Conservation (phyloP, 2,113 vertebrate species). For the Nyctereutes procyonoides region DNA sequence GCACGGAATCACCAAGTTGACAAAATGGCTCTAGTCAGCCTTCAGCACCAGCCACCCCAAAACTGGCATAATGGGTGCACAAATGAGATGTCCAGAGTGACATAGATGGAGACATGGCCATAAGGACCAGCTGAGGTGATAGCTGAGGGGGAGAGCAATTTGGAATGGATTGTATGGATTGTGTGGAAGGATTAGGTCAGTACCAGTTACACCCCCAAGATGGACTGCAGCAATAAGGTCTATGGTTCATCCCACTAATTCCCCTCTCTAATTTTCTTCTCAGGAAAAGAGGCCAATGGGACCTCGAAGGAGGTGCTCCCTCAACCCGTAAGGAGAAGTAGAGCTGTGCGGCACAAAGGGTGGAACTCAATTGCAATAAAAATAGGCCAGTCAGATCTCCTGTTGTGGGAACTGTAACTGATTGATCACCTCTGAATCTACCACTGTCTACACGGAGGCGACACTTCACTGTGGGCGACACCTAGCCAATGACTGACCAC, state of each 20-base stretch:
- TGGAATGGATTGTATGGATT: neutral
- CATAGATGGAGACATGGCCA: neutral
- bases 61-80: neutral
- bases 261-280: neutral
- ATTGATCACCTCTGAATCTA: neutral
- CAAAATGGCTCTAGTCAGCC: neutral
- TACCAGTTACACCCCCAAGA: neutral
- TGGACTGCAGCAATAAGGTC: neutral
- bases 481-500: neutral
- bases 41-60: neutral
- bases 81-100: neutral
- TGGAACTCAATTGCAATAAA: neutral
- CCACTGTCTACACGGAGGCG: neutral
- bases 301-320: neutral
- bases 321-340: neutral
- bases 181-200: neutral
- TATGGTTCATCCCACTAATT: neutral
- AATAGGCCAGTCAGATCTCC: neutral
- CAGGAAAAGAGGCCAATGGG: neutral
- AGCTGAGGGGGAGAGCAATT: neutral
- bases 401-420: fast-evolving
- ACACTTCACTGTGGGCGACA: neutral
- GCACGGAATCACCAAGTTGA: neutral
- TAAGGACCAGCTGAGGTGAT: neutral
- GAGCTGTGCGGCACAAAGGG: neutral